Conservation (phyloP, 2,113 vertebrate species). For the Trachemys scripta region DNA sequence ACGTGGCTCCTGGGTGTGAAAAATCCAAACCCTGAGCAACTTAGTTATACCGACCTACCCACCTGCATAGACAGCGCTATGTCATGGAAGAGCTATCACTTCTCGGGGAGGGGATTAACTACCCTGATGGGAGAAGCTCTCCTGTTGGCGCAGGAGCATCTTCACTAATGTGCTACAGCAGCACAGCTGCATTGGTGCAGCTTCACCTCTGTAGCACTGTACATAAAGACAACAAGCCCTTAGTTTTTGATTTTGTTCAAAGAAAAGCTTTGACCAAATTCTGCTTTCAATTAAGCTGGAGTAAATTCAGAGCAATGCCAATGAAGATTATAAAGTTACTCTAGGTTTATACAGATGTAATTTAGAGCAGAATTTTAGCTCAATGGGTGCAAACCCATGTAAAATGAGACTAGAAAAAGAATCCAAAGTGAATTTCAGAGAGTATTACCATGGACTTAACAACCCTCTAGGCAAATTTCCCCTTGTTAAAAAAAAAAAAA, state of each 20-base stretch:
- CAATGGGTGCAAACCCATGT: not conserved
- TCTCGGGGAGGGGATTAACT: not conserved
- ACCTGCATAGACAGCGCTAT: not conserved
- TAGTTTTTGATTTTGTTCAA: not conserved
- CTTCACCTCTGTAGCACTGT: not conserved
- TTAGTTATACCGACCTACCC: not conserved
- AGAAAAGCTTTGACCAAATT: not conserved
- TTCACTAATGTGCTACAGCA: not conserved
- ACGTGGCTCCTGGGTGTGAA: not conserved
- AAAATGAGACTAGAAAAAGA: not conserved
- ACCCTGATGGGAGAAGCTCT: not conserved
- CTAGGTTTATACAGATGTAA: constrained; percentile 5
- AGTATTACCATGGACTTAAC: not conserved
- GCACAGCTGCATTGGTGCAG: not conserved
- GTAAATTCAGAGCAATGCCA: not conserved
- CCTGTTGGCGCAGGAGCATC: not conserved
- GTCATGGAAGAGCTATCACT: not conserved
- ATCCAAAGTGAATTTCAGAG: not conserved
- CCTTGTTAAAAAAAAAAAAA: not conserved
- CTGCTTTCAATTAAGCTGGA: not conserved
- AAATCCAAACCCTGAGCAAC: not conserved
- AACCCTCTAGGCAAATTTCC: not conserved
- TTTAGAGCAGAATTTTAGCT: not conserved
- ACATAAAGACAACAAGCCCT: not conserved
- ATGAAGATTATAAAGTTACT: constrained; percentile 16